Conservation (phyloP, 2,797 vertebrate genomes). For the Vireo griseus region DNA sequence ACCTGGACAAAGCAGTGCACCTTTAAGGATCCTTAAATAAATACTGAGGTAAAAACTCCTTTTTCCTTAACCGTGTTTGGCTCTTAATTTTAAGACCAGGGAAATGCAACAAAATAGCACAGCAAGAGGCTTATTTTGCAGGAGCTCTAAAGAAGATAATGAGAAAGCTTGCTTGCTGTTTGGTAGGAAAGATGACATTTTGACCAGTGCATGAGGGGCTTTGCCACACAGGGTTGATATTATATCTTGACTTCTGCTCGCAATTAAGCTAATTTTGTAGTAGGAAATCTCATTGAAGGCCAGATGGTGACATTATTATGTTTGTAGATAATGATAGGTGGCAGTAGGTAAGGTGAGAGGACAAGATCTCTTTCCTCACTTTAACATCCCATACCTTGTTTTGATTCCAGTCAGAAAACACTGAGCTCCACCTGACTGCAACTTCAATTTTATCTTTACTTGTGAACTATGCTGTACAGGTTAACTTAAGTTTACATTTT, state of each 20-base stretch:
- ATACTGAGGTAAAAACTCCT: too few relatives aligned
- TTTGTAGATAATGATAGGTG: neutral
- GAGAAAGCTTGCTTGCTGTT: neutral
- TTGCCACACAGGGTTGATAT: neutral
- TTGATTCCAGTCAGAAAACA: neutral
- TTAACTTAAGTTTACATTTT: neutral
- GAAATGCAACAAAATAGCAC: neutral
- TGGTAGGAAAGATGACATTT: neutral
- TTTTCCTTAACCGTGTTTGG: too few relatives aligned
- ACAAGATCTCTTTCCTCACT: neutral
- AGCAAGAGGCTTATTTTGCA: neutral
- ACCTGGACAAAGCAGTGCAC: too few relatives aligned
- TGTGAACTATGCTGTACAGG: neutral
- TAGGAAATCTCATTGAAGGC: neutral
- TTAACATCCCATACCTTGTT: neutral
- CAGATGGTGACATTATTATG: neutral
- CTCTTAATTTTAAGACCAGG: too few relatives aligned
- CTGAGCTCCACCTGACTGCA: neutral
- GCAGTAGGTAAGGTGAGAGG: neutral
- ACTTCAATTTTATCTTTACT: neutral
- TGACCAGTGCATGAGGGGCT: neutral
- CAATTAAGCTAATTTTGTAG: neutral
- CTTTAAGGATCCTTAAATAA: too few relatives aligned
- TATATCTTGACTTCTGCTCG: neutral
- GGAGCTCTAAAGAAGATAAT: neutral